Evolutionary conservation across 2,113 vertebrate species (phyloP).

Genomic region (Spilogale gracilis): DNA sequence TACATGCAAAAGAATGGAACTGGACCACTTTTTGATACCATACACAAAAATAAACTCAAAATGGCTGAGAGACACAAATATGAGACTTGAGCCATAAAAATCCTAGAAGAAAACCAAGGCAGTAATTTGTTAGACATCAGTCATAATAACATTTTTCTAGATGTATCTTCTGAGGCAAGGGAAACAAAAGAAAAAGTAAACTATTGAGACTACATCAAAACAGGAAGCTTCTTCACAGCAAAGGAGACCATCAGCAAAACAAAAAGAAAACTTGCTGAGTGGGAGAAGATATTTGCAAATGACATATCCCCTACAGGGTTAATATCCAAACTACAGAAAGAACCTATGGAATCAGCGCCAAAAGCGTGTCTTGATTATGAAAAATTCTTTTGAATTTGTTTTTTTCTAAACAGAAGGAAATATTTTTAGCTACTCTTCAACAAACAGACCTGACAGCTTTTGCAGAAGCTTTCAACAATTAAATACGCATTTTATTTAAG

Average conservation of each 20-base stretch:
- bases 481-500: not conserved
- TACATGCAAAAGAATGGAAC: not conserved
- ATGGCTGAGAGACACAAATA: not conserved
- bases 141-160: not conserved
- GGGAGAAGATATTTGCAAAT: not conserved
- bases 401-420: not conserved
- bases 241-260: not conserved
- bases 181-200: not conserved
- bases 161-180: not conserved
- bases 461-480: not conserved
- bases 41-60: not conserved
- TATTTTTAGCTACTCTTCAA: not conserved
- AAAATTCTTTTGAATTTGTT: not conserved
- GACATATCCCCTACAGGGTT: not conserved
- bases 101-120: not conserved
- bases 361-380: not conserved
- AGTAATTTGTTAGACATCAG: not conserved
- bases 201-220: not conserved
- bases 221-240: not conserved
- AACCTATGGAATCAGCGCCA: not conserved
- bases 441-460: not conserved
- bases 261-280: not conserved
- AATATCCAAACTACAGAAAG: not conserved
- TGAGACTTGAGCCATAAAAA: not conserved
- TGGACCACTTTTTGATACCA: not conserved